Percentiles rank a stretch among this genome's conserved stretches.
Evolutionary conservation across 2,113 vertebrate species (phyloP).

Genomic region (Carettochelys insculpta): DNA sequence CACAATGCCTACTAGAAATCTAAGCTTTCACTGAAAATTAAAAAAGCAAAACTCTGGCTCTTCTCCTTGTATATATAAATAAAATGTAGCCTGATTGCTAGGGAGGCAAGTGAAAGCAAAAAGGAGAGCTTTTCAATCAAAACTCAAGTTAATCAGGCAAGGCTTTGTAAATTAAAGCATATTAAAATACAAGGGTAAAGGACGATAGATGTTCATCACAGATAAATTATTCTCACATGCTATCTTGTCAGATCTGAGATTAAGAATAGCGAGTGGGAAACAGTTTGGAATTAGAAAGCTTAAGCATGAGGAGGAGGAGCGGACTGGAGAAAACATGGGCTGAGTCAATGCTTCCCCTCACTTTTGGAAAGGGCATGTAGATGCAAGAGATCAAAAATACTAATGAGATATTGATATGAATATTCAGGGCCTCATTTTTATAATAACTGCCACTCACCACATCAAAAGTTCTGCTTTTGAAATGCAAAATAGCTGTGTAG

Average conservation of each 20-base stretch:
- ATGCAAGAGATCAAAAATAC: too few relatives aligned
- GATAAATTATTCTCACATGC: background rate
- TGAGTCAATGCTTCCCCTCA: too few relatives aligned
- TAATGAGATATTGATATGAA: too few relatives aligned
- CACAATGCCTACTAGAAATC: conserved; percentile 27
- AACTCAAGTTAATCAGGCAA: background rate
- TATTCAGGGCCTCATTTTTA: too few relatives aligned
- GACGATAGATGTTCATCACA: background rate
- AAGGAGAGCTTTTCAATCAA: background rate
- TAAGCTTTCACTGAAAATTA: background rate
- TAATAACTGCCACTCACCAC: too few relatives aligned
- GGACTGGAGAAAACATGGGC: background rate
- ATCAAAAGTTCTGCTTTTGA: too few relatives aligned
- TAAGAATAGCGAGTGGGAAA: background rate
- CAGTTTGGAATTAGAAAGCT: background rate
- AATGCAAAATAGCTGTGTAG: too few relatives aligned
- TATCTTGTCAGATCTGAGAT: background rate
- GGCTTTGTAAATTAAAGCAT: background rate
- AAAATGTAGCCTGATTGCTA: background rate
- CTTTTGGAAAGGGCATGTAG: too few relatives aligned
- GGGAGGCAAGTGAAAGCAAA: background rate
- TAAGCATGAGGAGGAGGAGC: background rate
- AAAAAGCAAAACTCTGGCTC: background rate
- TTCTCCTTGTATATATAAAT: background rate
- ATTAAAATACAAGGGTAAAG: background rate